These are phyloP conservation scores for Ceratothoa steindachneri DNA, from an alignment of 2,888 invertebrate species.

Conservation along the genomic window DNA sequence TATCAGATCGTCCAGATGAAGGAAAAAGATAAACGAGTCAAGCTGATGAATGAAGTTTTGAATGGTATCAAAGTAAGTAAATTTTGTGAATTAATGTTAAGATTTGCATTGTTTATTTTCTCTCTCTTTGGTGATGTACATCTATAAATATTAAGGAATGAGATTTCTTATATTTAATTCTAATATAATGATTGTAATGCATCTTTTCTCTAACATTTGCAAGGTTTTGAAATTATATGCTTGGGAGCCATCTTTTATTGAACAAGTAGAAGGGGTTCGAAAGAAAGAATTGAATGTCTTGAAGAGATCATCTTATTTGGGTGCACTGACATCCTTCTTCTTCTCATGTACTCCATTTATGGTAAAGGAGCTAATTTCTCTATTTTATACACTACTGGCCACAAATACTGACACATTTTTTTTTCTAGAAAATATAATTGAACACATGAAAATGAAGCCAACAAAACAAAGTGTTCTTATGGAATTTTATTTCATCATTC, in stretches of 20 bases:
- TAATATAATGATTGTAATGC: too few relatives aligned
- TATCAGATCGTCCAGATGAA: conserved; percentile 86
- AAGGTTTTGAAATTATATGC: conserved; percentile 85
- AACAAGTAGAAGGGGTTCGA: conserved; percentile 80
- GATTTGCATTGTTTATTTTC: too few relatives aligned
- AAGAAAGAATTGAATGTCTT: conserved; percentile 81
- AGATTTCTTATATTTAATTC: too few relatives aligned
- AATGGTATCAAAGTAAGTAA: conserved; percentile 76
- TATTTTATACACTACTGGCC: too few relatives aligned
- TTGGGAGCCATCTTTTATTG: conserved; percentile 89
- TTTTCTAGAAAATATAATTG: too few relatives aligned
- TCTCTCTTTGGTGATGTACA: not conserved
- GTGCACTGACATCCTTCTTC: conserved; percentile 82
- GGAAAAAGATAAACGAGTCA: conserved; percentile 86
- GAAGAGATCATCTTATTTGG: conserved; percentile 80
- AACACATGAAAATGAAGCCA: too few relatives aligned
- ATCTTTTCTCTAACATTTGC: not conserved
- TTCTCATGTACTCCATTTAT: conserved; percentile 94
- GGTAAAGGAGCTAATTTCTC: conserved; percentile 71
- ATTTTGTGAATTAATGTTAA: too few relatives aligned
- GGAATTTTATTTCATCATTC: too few relatives aligned
- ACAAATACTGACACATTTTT: too few relatives aligned
- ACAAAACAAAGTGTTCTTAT: too few relatives aligned
- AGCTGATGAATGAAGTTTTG: conserved; percentile 86
- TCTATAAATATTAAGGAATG: too few relatives aligned